Percentiles rank a stretch among this genome's conserved stretches.
Conservation (phyloP, 1,140 invertebrate species). For the Hypothenemus hampei region DNA sequence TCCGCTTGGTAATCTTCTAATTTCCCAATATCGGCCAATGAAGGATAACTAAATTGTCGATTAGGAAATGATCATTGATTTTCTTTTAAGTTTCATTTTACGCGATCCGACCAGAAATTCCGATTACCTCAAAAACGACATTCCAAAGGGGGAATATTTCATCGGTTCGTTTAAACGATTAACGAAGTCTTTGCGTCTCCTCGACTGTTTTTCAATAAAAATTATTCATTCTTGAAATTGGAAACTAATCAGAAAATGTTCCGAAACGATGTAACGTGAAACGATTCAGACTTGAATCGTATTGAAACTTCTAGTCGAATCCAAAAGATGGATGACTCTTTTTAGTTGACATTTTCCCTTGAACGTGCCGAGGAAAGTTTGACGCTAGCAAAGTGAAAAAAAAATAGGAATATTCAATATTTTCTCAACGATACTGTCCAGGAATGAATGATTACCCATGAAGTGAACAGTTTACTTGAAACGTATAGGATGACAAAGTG, state of each 20-base stretch:
- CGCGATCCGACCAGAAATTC: too few species aligned
- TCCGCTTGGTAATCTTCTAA: slow-evolving; percentile 17
- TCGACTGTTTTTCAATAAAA: too few species aligned
- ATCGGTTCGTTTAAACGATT: too few species aligned
- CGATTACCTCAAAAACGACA: too few species aligned
- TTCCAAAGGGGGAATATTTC: too few species aligned
- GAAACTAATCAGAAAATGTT: too few species aligned
- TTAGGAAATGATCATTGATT: slow-evolving; percentile 24
- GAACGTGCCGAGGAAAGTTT: slow-evolving; percentile 12
- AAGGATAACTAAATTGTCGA: slow-evolving; percentile 19
- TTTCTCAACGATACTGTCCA: slow-evolving; percentile 3
- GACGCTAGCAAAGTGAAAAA: slow-evolving; percentile 14
- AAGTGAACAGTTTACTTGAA: slow-evolving; percentile 3
- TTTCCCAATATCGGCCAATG: slow-evolving; percentile 20
- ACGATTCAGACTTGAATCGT: too few species aligned
- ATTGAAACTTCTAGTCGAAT: too few species aligned
- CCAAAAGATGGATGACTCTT: slow-evolving; percentile 15
- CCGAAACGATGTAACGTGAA: too few species aligned
- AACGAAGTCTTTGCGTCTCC: too few species aligned
- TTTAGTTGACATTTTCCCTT: slow-evolving; percentile 15
- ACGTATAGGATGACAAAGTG: too few species aligned
- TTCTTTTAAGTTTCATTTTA: slow-evolving; percentile 15
- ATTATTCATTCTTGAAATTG: too few species aligned
- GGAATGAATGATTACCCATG: slow-evolving; percentile 8
- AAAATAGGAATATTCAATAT: slow-evolving; percentile 17